Conservation (phyloP, 2,113 vertebrate genomes). For the Coregonus clupeaformis region DNA sequence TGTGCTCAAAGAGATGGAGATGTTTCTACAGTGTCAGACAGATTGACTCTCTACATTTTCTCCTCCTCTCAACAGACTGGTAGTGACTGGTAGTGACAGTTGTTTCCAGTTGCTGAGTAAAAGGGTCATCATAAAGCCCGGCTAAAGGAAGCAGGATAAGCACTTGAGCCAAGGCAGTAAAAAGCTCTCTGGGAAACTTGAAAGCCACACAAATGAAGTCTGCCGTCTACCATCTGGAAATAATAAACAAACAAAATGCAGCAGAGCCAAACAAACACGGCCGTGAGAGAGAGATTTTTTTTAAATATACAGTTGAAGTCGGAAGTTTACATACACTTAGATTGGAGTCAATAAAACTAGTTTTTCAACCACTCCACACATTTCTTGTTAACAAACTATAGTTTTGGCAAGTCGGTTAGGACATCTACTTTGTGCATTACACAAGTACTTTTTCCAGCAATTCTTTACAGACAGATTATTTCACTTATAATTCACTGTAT, state of each 20-base stretch:
- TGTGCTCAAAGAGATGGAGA: slow-evolving; percentile 33
- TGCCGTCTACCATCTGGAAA: slow-evolving; percentile 82
- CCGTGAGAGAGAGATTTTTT: slow-evolving; percentile 6
- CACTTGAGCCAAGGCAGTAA: slow-evolving; percentile 79
- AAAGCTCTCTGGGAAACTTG: slow-evolving; percentile 80
- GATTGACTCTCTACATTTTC: slow-evolving; percentile 2
- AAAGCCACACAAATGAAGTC: slow-evolving; percentile 80
- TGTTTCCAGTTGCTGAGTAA: slow-evolving; percentile 73
- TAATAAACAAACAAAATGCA: slow-evolving; percentile 82
- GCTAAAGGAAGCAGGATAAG: slow-evolving; percentile 80
- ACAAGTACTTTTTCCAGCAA: too few relatives aligned
- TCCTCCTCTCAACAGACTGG: slow-evolving; percentile 14
- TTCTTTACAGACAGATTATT: too few relatives aligned
- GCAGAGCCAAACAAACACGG: slow-evolving; percentile 76
- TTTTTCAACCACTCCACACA: too few relatives aligned
- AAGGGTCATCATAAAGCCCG: slow-evolving; percentile 75
- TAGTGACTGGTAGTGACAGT: slow-evolving; percentile 76
- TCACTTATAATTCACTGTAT: too few relatives aligned
- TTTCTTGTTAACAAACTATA: too few relatives aligned
- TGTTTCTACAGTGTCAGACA: slow-evolving; percentile 12
- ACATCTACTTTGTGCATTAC: too few relatives aligned
- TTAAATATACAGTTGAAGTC: too few relatives aligned
- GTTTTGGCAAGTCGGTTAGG: too few relatives aligned
- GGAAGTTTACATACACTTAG: too few relatives aligned
- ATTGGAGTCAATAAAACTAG: too few relatives aligned